Evolutionary conservation across 2,888 invertebrate genomes (phyloP), one percentile per base, ranked within the genome.

Genomic region (Eupelmus urozonus): DNA sequence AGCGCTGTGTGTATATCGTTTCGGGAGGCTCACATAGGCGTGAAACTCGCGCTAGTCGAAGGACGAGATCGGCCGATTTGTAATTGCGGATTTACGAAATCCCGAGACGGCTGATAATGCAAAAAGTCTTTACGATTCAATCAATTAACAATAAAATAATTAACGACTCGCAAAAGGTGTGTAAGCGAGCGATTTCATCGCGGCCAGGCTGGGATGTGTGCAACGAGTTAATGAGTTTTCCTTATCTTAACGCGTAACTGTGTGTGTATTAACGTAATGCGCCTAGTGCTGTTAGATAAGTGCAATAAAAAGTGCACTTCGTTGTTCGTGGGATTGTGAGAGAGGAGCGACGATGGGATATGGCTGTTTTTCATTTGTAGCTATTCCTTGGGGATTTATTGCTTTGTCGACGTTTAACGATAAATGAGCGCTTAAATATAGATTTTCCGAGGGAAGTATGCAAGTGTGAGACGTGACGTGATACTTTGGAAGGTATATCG

Each of bases 141-240:
- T 79, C 79, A 72, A 76, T 76, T 63, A 51, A 57, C 59, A 62
- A 72, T 79, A 63, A 67, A 72, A 76, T 79, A 63, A 72, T 76
- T 76, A 76, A 67, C 62, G 60, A 29, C 45, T 34, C n/a, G 25
- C 7, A 45, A 72, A 18, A 66, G 45, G 29, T 63, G n/a, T n/a
- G n/a, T n/a, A 27, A 16, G 40, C 45, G n/a, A 16, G n/a, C 29
- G 18, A 71, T 65, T 40, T 23, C 29, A 34, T 16, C 2, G 53
- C 20, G 59, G 57, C 23, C 34, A 51, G 7, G 27, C 16, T 20
- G 18, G n/a, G n/a, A n/a, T n/a, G n/a, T n/a, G 57, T 13, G 34
- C 3, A 25, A 4, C 2, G 7, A 29, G 18, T 62, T 78, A 74
- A 78, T 67, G 73, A 74, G 73, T 49, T 57, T 69, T 63, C 67